Base-by-base conservation (phyloP, 2,888 invertebrate species). In the Caenorhabditis sp. region DNA sequence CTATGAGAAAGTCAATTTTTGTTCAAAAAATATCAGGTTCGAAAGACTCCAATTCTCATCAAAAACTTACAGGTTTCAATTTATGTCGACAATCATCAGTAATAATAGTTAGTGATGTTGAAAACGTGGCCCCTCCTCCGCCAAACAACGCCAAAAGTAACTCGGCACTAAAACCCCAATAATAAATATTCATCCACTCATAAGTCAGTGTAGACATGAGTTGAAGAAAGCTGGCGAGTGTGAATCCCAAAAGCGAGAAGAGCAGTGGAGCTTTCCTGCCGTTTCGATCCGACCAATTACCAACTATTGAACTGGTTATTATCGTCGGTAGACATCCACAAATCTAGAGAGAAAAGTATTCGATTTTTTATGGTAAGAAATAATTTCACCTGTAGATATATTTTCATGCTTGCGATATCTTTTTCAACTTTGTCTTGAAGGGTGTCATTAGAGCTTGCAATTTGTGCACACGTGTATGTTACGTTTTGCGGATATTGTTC, bases 41-140 rank as follows among this genome's bases (percentile, higher is more conserved):
- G 8, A 50, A 50, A 50, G 19, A n/a, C 4, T n/a, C 14, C 50
- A n/a, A n/a, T n/a, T 5, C 17, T 51, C 17, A 50, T 51, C 21
- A 3, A 51, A 51, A 21, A 51, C 62, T 60, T 10, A 81, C 82
- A 54, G 81, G 80, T 61, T 75, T 80, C 49, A 81, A 60, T 50
- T 79, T 77, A n/a, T 76, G 65, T 12, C 85, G 61, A 37, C 77
- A 75, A 43, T 84, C 85, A 61, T 85, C 85, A 1, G 84, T 81
- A 1, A 85, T 78, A 55, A 85, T 84, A 10, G 85, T 73, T 17
- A 83, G 60, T 1, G 76, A 62, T 0, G 79, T 77, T 10, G 82
- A 76, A 14, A 84, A 66, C 0, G 83, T 69, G 10, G 81, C 62
- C 8, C 77, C 64, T 14, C 83, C 84, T 17, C 84, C 84, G 23